phyloP scores from a whole-genome alignment of 2,113 vertebrate genomes.

The Zosterops japonicus region DNA sequence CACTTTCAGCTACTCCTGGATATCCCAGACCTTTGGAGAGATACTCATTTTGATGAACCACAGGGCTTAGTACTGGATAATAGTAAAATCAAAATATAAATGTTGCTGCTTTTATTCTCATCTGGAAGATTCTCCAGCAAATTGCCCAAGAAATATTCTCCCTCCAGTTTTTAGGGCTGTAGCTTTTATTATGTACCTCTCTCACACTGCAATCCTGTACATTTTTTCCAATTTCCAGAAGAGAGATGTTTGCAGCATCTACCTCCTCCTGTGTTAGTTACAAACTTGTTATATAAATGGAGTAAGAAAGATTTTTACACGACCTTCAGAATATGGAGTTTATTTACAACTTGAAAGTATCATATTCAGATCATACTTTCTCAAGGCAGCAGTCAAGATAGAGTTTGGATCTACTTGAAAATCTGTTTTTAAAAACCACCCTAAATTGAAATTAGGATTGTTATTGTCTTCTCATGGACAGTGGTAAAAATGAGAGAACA shows the following conservation, averaged over 20 bases:
- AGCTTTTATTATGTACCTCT: neutral
- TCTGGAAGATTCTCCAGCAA: neutral
- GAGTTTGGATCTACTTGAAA: neutral
- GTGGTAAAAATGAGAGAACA: neutral
- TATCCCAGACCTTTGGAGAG: neutral
- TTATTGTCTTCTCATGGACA: neutral
- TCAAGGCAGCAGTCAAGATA: neutral
- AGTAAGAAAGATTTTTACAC: neutral
- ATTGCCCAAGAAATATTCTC: neutral
- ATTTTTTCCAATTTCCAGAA: neutral
- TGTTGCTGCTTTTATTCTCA: neutral
- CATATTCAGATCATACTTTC: neutral
- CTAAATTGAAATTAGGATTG: neutral
- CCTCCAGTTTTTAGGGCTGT: neutral
- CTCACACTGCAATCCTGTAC: neutral
- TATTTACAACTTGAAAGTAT: neutral
- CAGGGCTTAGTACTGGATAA: neutral
- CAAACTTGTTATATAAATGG: neutral
- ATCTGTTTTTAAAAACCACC: neutral
- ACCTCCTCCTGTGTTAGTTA: neutral
- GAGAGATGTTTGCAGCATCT: neutral
- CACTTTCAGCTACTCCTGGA: neutral
- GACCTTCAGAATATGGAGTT: neutral
- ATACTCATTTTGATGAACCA: neutral
- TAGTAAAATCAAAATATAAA: neutral